Evolutionary conservation across 2,113 vertebrate species (phyloP).

Genomic region (Canis aureus): DNA sequence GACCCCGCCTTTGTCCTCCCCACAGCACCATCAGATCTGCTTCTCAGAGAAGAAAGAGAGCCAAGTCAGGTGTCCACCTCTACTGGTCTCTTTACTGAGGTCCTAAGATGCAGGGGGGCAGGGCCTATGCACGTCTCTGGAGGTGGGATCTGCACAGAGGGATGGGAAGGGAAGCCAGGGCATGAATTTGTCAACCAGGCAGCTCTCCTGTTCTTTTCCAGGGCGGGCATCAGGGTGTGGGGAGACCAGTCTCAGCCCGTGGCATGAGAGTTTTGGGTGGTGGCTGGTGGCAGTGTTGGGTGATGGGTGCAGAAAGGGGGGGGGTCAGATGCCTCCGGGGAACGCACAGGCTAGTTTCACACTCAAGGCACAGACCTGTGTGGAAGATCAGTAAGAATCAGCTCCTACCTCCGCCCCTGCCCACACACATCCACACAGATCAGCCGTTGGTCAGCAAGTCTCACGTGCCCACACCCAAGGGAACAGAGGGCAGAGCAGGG

Average conservation of each 20-base stretch:
- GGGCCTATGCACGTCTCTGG: not conserved
- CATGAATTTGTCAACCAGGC: not conserved
- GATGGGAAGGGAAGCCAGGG: not conserved
- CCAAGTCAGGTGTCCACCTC: not conserved
- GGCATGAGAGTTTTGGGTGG: not conserved
- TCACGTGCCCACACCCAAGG: fast-evolving
- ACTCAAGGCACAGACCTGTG: not conserved
- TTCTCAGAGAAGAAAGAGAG: too few species aligned
- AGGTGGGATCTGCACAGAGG: not conserved
- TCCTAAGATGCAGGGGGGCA: not conserved
- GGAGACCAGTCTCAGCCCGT: not conserved
- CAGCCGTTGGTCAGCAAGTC: not conserved
- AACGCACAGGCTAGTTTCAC: not conserved
- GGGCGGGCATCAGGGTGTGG: not conserved
- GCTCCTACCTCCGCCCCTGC: too few species aligned
- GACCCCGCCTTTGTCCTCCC: too few species aligned
- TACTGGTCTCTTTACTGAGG: not conserved
- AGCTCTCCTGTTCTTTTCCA: not conserved
- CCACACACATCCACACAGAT: not conserved
- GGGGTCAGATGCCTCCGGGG: not conserved
- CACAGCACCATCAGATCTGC: not conserved
- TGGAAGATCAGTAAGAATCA: not conserved
- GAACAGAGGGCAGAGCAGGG: not conserved
- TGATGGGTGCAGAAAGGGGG: not conserved
- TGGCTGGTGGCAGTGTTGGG: not conserved